These are phyloP conservation scores for Turritopsis rubra DNA, from an alignment of 30 jellyfish, hydroid and myxozoan genomes.

Conservation along the genomic window DNA sequence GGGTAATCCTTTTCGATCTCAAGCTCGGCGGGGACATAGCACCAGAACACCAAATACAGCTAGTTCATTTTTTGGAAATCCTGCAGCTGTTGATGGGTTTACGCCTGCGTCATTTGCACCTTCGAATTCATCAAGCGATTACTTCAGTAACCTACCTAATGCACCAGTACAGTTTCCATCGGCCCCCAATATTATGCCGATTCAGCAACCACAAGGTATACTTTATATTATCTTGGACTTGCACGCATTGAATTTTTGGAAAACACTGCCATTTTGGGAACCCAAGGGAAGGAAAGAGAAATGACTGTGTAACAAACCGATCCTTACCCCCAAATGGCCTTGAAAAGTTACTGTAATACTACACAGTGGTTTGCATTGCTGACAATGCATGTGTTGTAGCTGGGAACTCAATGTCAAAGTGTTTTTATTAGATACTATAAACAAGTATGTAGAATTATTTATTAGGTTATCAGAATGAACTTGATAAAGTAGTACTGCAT, in stretches of 20 bases:
- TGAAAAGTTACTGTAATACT: too few relatives aligned
- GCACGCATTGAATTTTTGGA: neutral
- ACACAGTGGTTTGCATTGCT: too few relatives aligned
- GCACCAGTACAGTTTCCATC: neutral
- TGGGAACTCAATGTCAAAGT: too few relatives aligned
- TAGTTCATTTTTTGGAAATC: constrained; percentile 2
- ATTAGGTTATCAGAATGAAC: constrained; percentile 6
- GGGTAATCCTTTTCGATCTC: constrained; percentile 17
- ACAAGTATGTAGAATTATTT: neutral
- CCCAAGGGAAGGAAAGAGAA: too few relatives aligned
- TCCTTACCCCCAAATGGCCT: too few relatives aligned
- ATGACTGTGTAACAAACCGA: too few relatives aligned
- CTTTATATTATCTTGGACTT: neutral
- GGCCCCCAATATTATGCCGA: neutral
- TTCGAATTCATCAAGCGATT: neutral
- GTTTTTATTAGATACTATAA: too few relatives aligned
- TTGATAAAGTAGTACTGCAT: neutral
- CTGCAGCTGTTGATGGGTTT: constrained; percentile 7
- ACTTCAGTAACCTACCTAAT: neutral
- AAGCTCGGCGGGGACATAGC: neutral
- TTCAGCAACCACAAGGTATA: constrained; percentile 6
- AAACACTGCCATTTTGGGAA: neutral
- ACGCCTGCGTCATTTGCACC: constrained; percentile 12
- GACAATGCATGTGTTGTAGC: too few relatives aligned
- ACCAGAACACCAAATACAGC: neutral